A percentile compares a stretch with the other conserved stretches of the same genome.
Evolutionary conservation across 1,140 invertebrate species (phyloP).

Genomic region (Drosophila tristis): DNA sequence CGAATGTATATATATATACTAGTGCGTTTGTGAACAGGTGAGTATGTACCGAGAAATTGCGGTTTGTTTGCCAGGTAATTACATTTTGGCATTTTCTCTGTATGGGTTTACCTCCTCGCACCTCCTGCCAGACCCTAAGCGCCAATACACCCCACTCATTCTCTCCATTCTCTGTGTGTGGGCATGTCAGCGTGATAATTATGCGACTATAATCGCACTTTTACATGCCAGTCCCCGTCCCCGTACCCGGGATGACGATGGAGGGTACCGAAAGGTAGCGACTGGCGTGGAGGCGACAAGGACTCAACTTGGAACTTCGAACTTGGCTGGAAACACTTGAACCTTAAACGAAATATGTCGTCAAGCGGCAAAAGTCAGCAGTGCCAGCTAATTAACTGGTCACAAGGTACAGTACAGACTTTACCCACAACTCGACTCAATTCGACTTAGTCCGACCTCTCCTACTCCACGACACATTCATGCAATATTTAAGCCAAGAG

Average conservation of each 20-base stretch:
- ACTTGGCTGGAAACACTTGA: constrained; percentile 68
- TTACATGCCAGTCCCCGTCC: constrained; percentile 65
- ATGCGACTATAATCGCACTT: constrained; percentile 83
- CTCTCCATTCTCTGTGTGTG: constrained; percentile 47
- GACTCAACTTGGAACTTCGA: constrained; percentile 52
- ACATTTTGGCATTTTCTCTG: constrained; percentile 78
- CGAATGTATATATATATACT: constrained; percentile 11
- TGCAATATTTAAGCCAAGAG: constrained; percentile 77
- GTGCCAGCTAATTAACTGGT: constrained; percentile 77
- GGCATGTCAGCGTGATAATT: constrained; percentile 82
- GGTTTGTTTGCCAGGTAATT: constrained; percentile 82
- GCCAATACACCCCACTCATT: background rate
- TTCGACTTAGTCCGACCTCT: background rate
- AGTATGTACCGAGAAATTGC: constrained; percentile 78
- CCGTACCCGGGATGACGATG: no score
- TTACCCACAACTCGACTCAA: constrained; percentile 9
- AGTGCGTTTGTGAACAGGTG: constrained; percentile 28
- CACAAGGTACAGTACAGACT: constrained; percentile 60
- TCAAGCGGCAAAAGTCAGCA: constrained; percentile 75
- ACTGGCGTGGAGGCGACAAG: constrained; percentile 1
- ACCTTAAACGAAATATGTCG: constrained; percentile 79
- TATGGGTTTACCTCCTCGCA: constrained; percentile 28
- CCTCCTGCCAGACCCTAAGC: background rate
- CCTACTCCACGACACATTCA: constrained; percentile 40
- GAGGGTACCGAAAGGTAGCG: constrained; percentile 1